Conservation (phyloP, 2,797 vertebrate genomes). For the Tolypeutes matacus region DNA sequence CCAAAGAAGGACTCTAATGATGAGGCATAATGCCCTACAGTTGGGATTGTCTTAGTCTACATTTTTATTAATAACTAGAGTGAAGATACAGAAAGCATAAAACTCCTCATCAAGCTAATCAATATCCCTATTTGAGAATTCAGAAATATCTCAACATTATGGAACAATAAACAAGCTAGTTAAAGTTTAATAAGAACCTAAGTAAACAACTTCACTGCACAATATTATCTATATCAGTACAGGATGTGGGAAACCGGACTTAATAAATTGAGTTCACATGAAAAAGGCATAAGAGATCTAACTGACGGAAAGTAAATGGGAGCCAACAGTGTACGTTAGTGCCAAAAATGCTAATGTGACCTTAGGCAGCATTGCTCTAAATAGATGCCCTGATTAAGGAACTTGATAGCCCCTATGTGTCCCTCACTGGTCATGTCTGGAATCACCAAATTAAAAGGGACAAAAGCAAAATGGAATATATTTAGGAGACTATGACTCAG, state of each 20-base stretch:
- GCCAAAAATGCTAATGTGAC: conserved; percentile 75
- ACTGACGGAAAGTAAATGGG: background rate
- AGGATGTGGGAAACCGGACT: conserved; percentile 29
- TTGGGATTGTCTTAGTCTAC: background rate
- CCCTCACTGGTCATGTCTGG: conserved; percentile 44
- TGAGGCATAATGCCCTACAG: background rate
- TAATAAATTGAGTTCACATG: conserved; percentile 1
- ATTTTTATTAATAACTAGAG: background rate
- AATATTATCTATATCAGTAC: background rate
- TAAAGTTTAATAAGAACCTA: conserved; percentile 1
- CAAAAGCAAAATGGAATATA: conserved; percentile 54
- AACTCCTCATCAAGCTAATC: background rate
- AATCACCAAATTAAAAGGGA: conserved; percentile 28
- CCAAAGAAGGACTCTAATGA: background rate
- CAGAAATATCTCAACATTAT: background rate
- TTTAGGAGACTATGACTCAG: conserved; percentile 61
- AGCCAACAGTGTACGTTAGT: background rate
- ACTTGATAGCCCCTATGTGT: conserved; percentile 36
- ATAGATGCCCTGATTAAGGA: conserved; percentile 59
- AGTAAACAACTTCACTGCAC: background rate
- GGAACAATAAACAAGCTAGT: background rate
- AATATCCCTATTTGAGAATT: background rate
- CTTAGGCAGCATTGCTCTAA: conserved; percentile 44
- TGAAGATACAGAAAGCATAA: background rate
- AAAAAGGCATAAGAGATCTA: conserved; percentile 25